These are phyloP conservation scores for Scaptomyza reducta DNA, from an alignment of 2,888 invertebrate species.

Conservation along the genomic window DNA sequence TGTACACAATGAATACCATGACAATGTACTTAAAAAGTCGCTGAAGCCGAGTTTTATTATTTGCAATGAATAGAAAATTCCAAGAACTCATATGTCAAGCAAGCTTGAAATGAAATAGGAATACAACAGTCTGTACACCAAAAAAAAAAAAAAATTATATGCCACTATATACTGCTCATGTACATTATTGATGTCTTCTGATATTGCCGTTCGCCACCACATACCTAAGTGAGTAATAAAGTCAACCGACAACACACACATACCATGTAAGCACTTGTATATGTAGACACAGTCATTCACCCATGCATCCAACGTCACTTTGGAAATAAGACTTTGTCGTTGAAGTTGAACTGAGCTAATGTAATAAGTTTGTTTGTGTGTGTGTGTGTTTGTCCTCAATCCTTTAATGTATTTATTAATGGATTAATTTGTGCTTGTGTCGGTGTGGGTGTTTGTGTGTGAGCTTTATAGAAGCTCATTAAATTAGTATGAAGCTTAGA, in stretches of 20 bases:
- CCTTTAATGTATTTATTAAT: constrained; percentile 41
- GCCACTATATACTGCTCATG: background rate
- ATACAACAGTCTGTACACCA: too few relatives aligned
- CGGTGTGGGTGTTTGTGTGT: background rate
- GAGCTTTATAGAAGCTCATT: background rate
- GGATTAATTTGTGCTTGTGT: constrained; percentile 36
- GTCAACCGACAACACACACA: constrained; percentile 17
- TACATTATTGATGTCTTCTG: constrained; percentile 2
- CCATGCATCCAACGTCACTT: constrained; percentile 7
- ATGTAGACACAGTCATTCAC: constrained; percentile 1
- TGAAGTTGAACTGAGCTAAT: constrained; percentile 13
- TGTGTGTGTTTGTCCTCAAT: constrained; percentile 32
- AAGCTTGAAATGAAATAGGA: background rate
- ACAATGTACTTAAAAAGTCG: background rate
- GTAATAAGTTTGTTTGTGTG: constrained; percentile 14
- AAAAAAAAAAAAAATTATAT: too few relatives aligned
- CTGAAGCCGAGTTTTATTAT: background rate
- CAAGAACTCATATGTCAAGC: background rate
- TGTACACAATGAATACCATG: background rate
- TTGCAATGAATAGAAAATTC: background rate
- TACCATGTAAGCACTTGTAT: background rate
- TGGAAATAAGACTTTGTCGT: constrained; percentile 13
- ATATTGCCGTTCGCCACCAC: constrained; percentile 17
- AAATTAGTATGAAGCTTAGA: constrained; percentile 10
- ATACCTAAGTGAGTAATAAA: constrained; percentile 28